Conservation (phyloP, 2,888 invertebrate species). For the Osmoderma eremita region DNA sequence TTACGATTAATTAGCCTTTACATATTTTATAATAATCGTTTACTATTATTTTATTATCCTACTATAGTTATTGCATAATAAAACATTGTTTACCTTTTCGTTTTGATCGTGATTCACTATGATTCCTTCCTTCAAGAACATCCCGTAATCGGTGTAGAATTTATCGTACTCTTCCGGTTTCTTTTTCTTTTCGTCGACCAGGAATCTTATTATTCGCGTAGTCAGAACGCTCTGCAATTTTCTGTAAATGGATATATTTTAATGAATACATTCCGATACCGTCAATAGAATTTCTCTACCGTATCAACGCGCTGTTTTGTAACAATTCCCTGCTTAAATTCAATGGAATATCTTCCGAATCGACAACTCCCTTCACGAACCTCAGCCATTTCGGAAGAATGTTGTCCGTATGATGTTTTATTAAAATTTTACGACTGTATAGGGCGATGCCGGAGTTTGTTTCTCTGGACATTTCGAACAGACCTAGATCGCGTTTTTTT, state of each 20-base stretch:
- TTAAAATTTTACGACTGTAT: conserved; percentile 92
- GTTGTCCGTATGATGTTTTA: conserved; percentile 90
- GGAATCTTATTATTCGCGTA: conserved; percentile 82
- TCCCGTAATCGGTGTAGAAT: conserved; percentile 91
- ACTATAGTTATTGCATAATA: too few species aligned
- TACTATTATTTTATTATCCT: not conserved
- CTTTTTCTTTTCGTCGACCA: conserved; percentile 86
- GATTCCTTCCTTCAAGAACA: conserved; percentile 96
- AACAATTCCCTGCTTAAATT: conserved; percentile 95
- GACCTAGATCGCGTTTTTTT: conserved; percentile 62
- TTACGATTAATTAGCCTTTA: conserved; percentile 35
- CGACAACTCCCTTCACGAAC: conserved; percentile 97
- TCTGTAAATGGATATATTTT: conserved; percentile 60
- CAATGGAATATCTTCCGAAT: conserved; percentile 97
- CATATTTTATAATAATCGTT: not conserved
- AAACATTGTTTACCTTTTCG: conserved; percentile 85
- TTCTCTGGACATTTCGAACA: conserved; percentile 91
- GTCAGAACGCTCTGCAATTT: conserved; percentile 87
- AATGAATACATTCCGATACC: not conserved
- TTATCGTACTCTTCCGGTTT: conserved; percentile 81
- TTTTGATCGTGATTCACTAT: conserved; percentile 82
- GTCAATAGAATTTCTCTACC: conserved; percentile 64
- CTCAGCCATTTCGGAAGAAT: conserved; percentile 94
- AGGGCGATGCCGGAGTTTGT: conserved; percentile 86
- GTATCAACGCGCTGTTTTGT: conserved; percentile 92